Evolutionary conservation across 2,797 vertebrate genomes (phyloP).

Genomic region (Synanceia verrucosa): DNA sequence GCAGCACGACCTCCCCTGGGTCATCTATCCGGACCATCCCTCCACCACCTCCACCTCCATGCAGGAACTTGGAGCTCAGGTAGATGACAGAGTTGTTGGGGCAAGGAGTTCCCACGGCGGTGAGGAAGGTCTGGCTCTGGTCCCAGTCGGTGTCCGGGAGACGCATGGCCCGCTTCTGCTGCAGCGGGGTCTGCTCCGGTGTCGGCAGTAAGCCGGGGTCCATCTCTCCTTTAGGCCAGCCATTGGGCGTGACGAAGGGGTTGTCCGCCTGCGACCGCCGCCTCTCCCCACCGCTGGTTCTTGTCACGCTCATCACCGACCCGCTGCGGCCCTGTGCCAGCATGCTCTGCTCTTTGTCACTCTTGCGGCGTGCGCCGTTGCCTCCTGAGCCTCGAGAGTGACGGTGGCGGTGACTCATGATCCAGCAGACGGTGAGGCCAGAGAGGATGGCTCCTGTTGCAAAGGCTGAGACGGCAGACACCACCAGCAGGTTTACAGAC

Average conservation of each 20-base stretch:
- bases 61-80: slow-evolving; percentile 85
- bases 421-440: slow-evolving; percentile 94
- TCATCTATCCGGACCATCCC: slow-evolving; percentile 81
- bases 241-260: slow-evolving; percentile 89
- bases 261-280: slow-evolving; percentile 84
- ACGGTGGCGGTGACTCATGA: slow-evolving; percentile 93
- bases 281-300: slow-evolving; percentile 84
- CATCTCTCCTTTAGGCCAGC: slow-evolving; percentile 92
- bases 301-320: slow-evolving; percentile 93
- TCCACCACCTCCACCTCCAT: slow-evolving; percentile 74
- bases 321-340: slow-evolving; percentile 89
- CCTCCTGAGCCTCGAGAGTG: slow-evolving; percentile 69
- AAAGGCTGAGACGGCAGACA: slow-evolving; percentile 94
- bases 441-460: slow-evolving; percentile 93
- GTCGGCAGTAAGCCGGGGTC: slow-evolving; percentile 92
- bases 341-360: slow-evolving; percentile 90
- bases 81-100: slow-evolving; percentile 85
- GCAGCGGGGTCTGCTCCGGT: slow-evolving; percentile 94
- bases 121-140: slow-evolving; percentile 90
- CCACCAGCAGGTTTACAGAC: slow-evolving; percentile 93
- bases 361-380: slow-evolving; percentile 83
- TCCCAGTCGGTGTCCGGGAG: slow-evolving; percentile 88
- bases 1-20: slow-evolving; percentile 72
- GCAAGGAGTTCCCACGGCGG: slow-evolving; percentile 80
- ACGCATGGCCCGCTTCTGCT: slow-evolving; percentile 89